Evolutionary conservation across 2,888 invertebrate genomes (phyloP), one percentile per base, ranked within the genome.

Genomic region (Drosophila algonquin): DNA sequence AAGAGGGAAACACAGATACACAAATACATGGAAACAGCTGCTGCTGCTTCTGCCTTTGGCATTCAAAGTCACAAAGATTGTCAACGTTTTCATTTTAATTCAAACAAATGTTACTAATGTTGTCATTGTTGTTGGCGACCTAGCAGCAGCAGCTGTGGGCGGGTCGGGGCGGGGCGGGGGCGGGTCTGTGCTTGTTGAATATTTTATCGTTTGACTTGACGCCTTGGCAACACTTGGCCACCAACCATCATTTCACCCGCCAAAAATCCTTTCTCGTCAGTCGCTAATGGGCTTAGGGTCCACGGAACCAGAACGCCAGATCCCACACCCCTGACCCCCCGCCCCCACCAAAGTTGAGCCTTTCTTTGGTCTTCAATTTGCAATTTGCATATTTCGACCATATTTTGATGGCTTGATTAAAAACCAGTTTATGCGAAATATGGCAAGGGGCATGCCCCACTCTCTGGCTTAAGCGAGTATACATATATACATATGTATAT

Each of bases 81-180:
- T 86, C 87, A 87, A 80, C 83, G 81, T 89, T 89, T 90, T 80
- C 84, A 81, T 84, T 89, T 90, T 86, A 90, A 88, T 87, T 85
- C 81, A 79, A 88, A 83, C 86, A 90, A 88, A 84, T 78, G 87
- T 86, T 87, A 71, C 76, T 78, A 80, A 86, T 87, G 89, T 87
- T 87, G 78, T 79, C 81, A 81, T 84, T 81, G 80, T 77, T 67
- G 61, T 27, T 77, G 76, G 30, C 77, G 61, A 50, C 68, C 63
- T 46, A 53, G 46, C 51, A 68, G 60, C 59, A 53, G 46, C 51
- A 68, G 60, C 59, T 51, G 62, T 2, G 40, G 35, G 14, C 6
- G 24, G 14, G 40, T 52, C 3, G 18, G 0, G n/a, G 35, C 6
- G 40, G 40, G 54, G 30, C 47, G 55, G 14, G 5, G 5, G 14